phyloP scores from a whole-genome alignment of 1,140 invertebrate genomes.

The Bilobella aurantiaca region DNA sequence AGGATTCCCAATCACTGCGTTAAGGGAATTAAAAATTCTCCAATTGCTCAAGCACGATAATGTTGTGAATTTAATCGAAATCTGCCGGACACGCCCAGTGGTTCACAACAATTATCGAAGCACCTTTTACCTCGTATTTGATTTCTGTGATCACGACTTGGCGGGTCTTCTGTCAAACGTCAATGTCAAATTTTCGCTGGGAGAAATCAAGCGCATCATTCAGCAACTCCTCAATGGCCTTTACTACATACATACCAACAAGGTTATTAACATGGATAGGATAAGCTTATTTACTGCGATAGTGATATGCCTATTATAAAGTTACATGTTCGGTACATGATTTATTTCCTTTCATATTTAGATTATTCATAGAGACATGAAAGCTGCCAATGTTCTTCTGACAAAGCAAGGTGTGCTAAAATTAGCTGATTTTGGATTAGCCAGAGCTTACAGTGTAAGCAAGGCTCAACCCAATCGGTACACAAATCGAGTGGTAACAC shows the following conservation, averaged over 20 bases:
- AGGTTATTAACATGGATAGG: slow-evolving; percentile 52
- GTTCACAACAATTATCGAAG: slow-evolving; percentile 76
- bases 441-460: slow-evolving; percentile 78
- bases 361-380: slow-evolving; percentile 93
- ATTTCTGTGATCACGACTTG: slow-evolving; percentile 98
- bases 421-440: slow-evolving; percentile 84
- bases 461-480: slow-evolving; percentile 71
- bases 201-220: slow-evolving; percentile 97
- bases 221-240: slow-evolving; percentile 92
- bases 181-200: slow-evolving; percentile 91
- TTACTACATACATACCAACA: slow-evolving; percentile 95
- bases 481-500: slow-evolving; percentile 89
- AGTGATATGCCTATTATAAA: background rate
- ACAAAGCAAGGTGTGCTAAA: slow-evolving; percentile 92
- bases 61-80: slow-evolving; percentile 94
- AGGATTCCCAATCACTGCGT: slow-evolving; percentile 98
- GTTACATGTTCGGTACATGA: background rate
- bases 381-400: slow-evolving; percentile 96
- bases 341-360: background rate
- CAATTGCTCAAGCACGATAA: slow-evolving; percentile 94
- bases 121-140: slow-evolving; percentile 96
- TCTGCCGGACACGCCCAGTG: slow-evolving; percentile 83
- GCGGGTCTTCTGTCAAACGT: slow-evolving; percentile 92
- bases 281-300: no score
- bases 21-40: slow-evolving; percentile 99